phyloP scores from a whole-genome alignment of 1,140 invertebrate genomes.

The Lethrus apterus region DNA sequence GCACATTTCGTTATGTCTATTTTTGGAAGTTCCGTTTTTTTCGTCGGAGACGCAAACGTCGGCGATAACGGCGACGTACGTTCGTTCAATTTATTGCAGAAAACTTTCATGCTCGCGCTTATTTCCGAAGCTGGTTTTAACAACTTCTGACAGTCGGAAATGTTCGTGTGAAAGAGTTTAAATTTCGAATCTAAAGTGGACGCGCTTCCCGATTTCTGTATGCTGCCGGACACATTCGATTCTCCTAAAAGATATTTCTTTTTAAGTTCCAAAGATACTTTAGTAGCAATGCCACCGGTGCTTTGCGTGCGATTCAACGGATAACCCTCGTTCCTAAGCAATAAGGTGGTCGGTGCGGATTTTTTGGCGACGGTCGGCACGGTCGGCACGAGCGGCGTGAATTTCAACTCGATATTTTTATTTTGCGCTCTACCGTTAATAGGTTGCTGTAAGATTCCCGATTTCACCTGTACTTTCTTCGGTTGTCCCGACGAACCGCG shows the following conservation, averaged over 20 bases:
- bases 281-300: slow-evolving; percentile 77
- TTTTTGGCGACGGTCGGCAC: slow-evolving; percentile 38
- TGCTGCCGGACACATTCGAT: slow-evolving; percentile 49
- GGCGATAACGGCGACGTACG: slow-evolving; percentile 36
- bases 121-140: slow-evolving; percentile 71
- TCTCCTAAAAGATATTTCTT: slow-evolving; percentile 73
- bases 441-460: slow-evolving; percentile 30
- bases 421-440: slow-evolving; percentile 23
- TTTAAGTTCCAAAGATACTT: slow-evolving; percentile 76
- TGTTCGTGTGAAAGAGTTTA: slow-evolving; percentile 72
- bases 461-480: slow-evolving; percentile 55
- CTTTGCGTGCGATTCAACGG: slow-evolving; percentile 72
- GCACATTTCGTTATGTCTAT: slow-evolving; percentile 4
- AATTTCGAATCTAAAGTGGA: slow-evolving; percentile 77
- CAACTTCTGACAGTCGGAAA: slow-evolving; percentile 82
- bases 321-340: slow-evolving; percentile 59
- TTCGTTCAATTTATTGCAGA: slow-evolving; percentile 40
- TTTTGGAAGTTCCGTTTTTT: slow-evolving; percentile 3
- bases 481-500: slow-evolving; percentile 42
- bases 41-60: slow-evolving; percentile 14
- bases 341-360: slow-evolving; percentile 34
- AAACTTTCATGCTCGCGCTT: slow-evolving; percentile 67
- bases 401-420: slow-evolving; percentile 43
- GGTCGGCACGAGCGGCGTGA: slow-evolving; percentile 45
- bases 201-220: slow-evolving; percentile 77